Conservation (phyloP, 2,888 invertebrate genomes). For the Aphodius sticticus region DNA sequence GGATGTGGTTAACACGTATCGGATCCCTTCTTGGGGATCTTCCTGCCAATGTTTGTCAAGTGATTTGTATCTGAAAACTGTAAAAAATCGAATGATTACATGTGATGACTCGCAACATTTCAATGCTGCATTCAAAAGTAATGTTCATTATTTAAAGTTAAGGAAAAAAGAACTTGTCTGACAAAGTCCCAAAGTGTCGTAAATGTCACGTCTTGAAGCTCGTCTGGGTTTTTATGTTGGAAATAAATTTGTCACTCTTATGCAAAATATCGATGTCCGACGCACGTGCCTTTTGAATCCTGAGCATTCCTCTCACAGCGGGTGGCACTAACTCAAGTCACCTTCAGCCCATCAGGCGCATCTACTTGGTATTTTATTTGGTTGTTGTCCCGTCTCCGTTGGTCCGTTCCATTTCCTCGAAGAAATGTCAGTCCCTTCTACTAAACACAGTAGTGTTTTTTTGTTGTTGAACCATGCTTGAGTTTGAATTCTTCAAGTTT, state of each 20-base stretch:
- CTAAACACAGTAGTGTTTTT: not conserved
- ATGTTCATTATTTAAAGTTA: too few species aligned
- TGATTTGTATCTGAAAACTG: too few species aligned
- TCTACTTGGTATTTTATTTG: conserved; percentile 24
- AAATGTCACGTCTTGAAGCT: not conserved
- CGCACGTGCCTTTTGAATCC: conserved; percentile 12
- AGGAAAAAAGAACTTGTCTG: too few species aligned
- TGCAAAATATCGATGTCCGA: not conserved
- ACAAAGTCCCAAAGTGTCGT: not conserved
- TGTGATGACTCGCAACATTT: too few species aligned
- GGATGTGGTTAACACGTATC: too few species aligned
- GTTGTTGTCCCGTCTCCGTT: conserved; percentile 18
- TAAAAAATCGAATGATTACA: too few species aligned
- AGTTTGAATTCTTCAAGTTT: too few species aligned
- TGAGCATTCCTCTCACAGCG: conserved; percentile 29
- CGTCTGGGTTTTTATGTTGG: not conserved
- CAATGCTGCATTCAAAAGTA: too few species aligned
- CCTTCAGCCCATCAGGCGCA: not conserved
- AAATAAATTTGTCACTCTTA: not conserved
- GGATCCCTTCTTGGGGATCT: too few species aligned
- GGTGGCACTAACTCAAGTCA: conserved; percentile 17
- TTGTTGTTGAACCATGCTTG: too few species aligned
- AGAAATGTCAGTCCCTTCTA: not conserved
- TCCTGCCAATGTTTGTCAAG: too few species aligned
- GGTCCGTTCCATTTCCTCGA: conserved; percentile 11